These are phyloP conservation scores for Leucophenga montana DNA, from an alignment of 2,888 invertebrate species.

Conservation along the genomic window DNA sequence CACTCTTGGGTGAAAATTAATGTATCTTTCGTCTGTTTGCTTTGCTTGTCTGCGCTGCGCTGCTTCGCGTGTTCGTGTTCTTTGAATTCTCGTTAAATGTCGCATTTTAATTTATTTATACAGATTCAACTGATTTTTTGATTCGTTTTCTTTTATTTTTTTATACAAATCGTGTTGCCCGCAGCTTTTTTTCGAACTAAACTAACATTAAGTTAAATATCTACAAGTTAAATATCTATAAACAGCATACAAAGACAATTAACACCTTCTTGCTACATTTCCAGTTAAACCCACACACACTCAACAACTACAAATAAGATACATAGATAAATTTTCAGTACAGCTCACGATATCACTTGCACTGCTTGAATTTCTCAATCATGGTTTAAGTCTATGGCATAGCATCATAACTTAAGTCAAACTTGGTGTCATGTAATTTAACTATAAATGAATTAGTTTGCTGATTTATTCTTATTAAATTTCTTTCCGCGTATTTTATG, in stretches of 20 bases:
- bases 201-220: constrained; percentile 38
- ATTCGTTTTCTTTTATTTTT: constrained; percentile 1
- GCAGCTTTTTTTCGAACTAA: constrained; percentile 48
- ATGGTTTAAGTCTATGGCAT: too few species aligned
- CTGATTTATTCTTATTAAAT: too few species aligned
- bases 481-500: constrained; percentile 27
- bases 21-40: constrained; percentile 51
- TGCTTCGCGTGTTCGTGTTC: constrained; percentile 29
- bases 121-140: background rate
- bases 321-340: background rate
- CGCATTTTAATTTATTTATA: constrained; percentile 17
- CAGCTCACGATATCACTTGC: too few species aligned
- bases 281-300: constrained; percentile 48
- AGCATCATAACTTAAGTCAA: constrained; percentile 47
- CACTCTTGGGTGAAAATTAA: constrained; percentile 64
- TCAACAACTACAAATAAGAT: background rate
- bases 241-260: constrained; percentile 38
- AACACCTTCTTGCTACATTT: constrained; percentile 60
- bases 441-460: constrained; percentile 20
- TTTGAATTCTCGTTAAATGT: constrained; percentile 56
- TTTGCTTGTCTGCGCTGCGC: constrained; percentile 16
- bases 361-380: too few species aligned
- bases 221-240: too few species aligned
- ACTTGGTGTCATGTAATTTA: constrained; percentile 56
- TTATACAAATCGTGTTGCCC: constrained; percentile 35